Evolutionary conservation across 2,888 invertebrate genomes (phyloP).

Genomic region (Cerceris ruficornis): DNA sequence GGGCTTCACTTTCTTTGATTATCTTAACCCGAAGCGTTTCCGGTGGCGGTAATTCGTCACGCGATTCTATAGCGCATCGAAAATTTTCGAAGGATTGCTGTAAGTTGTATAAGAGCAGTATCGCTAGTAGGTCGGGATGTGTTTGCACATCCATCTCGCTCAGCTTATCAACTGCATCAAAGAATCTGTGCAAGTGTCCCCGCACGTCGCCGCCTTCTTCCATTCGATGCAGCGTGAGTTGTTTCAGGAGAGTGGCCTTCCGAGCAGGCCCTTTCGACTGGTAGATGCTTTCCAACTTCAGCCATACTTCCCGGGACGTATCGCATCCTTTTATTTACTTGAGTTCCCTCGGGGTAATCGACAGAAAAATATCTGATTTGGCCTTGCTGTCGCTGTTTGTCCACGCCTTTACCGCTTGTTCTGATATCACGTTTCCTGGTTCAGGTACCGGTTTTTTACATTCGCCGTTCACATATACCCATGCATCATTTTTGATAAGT

Average conservation of each 20-base stretch:
- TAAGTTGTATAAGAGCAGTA: conserved; percentile 19
- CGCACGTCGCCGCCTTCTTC: conserved; percentile 15
- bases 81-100: conserved; percentile 40
- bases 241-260: conserved; percentile 24
- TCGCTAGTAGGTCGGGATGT: conserved; percentile 10
- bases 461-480: too few species aligned
- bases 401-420: background rate
- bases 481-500: too few species aligned
- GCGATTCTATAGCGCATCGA: conserved; percentile 49
- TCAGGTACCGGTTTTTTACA: background rate
- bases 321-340: conserved; percentile 6
- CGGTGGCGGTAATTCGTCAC: conserved; percentile 53
- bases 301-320: conserved; percentile 18
- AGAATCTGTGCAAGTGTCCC: conserved; percentile 6
- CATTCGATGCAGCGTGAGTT: conserved; percentile 13
- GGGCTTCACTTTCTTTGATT: conserved; percentile 48
- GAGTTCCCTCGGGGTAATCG: conserved; percentile 8
- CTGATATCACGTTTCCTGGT: background rate
- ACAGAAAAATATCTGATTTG: conserved; percentile 10
- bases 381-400: conserved; percentile 5
- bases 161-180: conserved; percentile 19
- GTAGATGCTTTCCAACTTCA: conserved; percentile 6
- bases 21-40: conserved; percentile 54
- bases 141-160: conserved; percentile 20
- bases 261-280: conserved; percentile 1